phyloP scores from a whole-genome alignment of 1,140 invertebrate species.

The Orussus abietinus region DNA sequence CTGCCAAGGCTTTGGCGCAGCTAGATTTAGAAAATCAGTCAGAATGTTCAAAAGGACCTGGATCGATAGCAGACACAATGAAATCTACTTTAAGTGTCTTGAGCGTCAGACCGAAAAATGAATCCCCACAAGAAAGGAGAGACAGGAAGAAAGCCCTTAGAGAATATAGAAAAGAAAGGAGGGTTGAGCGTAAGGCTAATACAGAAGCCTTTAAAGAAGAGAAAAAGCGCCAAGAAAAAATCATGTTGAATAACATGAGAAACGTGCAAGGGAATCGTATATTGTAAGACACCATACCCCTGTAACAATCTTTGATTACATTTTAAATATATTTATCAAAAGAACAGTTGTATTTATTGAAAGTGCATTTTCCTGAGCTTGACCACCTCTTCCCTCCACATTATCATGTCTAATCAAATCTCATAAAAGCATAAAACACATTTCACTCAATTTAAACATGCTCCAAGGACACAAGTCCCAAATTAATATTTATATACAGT shows the following conservation, averaged over 20 bases:
- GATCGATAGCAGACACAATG: conserved; percentile 63
- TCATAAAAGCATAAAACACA: too few relatives aligned
- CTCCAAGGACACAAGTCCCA: too few relatives aligned
- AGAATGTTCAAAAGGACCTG: conserved; percentile 39
- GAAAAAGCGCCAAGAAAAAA: conserved; percentile 76
- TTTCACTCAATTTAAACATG: too few relatives aligned
- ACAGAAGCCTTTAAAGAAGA: conserved; percentile 84
- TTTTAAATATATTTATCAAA: conserved; percentile 6
- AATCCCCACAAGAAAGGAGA: conserved; percentile 77
- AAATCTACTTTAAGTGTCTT: conserved; percentile 66
- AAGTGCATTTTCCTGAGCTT: background rate
- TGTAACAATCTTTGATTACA: background rate
- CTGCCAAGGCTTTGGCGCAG: conserved; percentile 64
- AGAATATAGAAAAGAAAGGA: conserved; percentile 75
- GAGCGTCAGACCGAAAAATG: conserved; percentile 74
- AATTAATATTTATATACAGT: too few relatives aligned
- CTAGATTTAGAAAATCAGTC: conserved; percentile 57
- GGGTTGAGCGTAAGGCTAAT: conserved; percentile 84
- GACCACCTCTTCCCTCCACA: too few relatives aligned
- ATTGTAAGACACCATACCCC: conserved; percentile 43
- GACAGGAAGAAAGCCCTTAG: conserved; percentile 79
- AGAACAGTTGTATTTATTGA: conserved; percentile 5
- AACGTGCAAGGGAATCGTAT: conserved; percentile 71
- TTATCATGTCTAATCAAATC: too few relatives aligned
- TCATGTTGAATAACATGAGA: conserved; percentile 68